These are phyloP conservation scores for Drosophila nasuta DNA, from an alignment of 1,140 invertebrate species.

Conservation along the genomic window DNA sequence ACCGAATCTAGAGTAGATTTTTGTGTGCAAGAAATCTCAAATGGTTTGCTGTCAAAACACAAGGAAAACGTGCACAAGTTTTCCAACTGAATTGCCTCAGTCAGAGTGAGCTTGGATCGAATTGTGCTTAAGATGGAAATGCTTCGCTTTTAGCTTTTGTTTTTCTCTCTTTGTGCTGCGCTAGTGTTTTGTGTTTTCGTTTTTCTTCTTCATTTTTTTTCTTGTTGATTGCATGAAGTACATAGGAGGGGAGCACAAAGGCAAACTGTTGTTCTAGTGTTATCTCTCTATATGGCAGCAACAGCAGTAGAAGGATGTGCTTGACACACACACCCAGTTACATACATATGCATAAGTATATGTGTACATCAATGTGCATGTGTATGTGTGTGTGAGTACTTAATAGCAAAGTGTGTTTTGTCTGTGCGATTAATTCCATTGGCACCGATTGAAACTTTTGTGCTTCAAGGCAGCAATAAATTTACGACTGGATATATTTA, in stretches of 20 bases:
- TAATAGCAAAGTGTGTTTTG: slow-evolving; percentile 46
- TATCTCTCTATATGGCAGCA: slow-evolving; percentile 29
- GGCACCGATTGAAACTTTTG: slow-evolving; percentile 82
- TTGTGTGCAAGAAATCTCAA: slow-evolving; percentile 36
- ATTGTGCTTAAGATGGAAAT: slow-evolving; percentile 43
- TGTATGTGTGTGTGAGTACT: slow-evolving; percentile 34
- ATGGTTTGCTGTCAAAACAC: slow-evolving; percentile 51
- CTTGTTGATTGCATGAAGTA: not conserved
- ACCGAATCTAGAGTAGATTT: not conserved
- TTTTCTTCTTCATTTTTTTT: not conserved
- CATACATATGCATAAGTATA: slow-evolving; percentile 31
- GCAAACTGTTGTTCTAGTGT: slow-evolving; percentile 37
- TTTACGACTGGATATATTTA: slow-evolving; percentile 61
- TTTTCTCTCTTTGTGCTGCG: not conserved
- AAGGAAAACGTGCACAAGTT: slow-evolving; percentile 36
- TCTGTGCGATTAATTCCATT: slow-evolving; percentile 78
- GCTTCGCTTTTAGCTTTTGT: not conserved
- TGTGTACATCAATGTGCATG: not conserved
- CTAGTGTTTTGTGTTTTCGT: not conserved
- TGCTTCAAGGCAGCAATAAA: slow-evolving; percentile 78
- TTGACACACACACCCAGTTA: slow-evolving; percentile 59
- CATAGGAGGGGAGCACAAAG: not conserved
- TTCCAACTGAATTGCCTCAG: slow-evolving; percentile 19
- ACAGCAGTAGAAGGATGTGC: slow-evolving; percentile 4
- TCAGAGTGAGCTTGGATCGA: slow-evolving; percentile 15